Evolutionary conservation across 2,888 invertebrate species (phyloP).

Genomic region (Lasioglossum vierecki): DNA sequence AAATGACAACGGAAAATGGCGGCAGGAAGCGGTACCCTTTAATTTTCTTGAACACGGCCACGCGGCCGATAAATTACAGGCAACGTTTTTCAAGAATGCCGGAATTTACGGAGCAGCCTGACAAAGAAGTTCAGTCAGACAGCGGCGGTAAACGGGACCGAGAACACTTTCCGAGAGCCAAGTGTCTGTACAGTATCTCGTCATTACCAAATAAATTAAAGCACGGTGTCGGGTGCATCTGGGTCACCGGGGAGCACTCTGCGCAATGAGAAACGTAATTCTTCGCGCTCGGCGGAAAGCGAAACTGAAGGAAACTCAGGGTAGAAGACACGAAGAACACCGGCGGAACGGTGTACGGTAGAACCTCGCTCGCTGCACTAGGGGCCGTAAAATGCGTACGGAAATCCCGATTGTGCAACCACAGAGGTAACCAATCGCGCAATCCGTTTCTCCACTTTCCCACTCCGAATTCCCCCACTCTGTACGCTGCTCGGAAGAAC

Average conservation of each 20-base stretch:
- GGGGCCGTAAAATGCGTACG: not conserved
- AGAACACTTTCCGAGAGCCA: not conserved
- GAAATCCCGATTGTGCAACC: not conserved
- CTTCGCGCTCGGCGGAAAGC: not conserved
- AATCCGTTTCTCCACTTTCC: not conserved
- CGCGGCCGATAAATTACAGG: slow-evolving; percentile 5
- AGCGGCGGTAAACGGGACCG: not conserved
- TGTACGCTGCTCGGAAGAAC: not conserved
- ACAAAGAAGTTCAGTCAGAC: not conserved
- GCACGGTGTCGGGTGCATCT: slow-evolving; percentile 1
- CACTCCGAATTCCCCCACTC: not conserved
- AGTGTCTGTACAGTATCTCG: slow-evolving; percentile 6
- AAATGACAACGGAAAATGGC: not conserved
- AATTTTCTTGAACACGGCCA: slow-evolving; percentile 1
- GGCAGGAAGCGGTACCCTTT: not conserved
- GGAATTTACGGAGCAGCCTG: not conserved
- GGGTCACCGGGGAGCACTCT: slow-evolving; percentile 20
- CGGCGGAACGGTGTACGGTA: not conserved
- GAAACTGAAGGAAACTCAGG: not conserved
- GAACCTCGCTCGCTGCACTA: not conserved
- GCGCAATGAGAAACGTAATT: slow-evolving; percentile 23
- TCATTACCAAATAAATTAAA: slow-evolving; percentile 16
- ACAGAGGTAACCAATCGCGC: not conserved
- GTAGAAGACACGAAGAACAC: not conserved
- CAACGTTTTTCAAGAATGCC: not conserved